Base-by-base conservation (phyloP, 2,888 invertebrate genomes). In the Drosophila formosana region DNA sequence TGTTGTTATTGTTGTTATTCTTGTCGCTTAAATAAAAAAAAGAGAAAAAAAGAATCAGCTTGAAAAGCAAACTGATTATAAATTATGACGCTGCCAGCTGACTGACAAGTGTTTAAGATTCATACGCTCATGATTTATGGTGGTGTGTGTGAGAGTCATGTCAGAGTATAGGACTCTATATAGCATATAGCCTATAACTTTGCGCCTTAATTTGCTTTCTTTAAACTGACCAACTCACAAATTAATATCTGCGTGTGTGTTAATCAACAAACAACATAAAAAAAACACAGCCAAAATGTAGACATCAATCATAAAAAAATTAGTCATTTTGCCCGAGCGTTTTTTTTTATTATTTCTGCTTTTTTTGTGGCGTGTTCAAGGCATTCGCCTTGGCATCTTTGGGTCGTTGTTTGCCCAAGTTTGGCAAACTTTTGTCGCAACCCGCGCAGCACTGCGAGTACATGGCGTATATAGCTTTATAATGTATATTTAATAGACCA, bases 11-110 rank as follows among this genome's bases (percentile, higher is more conserved):
- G 32, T 51, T 70, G 52, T 47, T 65, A 25, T 37, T 51, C n/a
- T 50, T 53, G 13, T 43, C 34, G 55, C 2, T 37, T 46, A 57
- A 18, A 62, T 50, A 64, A 57, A 51, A 67, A 50, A 34, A 7
- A 1, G 0, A 9, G 11, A 30, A 8, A 37, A n/a, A 37, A 39
- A 68, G 72, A 79, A 67, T 72, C 58, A 69, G 70, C 65, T 75
- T 79, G 76, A 74, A 79, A 76, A 79, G 77, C 82, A 84, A 88
- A 75, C 81, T 89, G 85, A 85, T 88, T 85, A 84, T 89, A 85
- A 89, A 84, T 89, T 89, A 85, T 89, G 78, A 75, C 78, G 71
- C 70, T 77, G 75, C 82, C 82, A 81, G 71, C 79, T 74, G 78
- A 84, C 82, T 82, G 82, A 83, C 82, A 78, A 81, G 67, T 89